Percentiles rank a stretch among this genome's conserved stretches.
phyloP scores from a whole-genome alignment of 1,140 invertebrate species.

The Sitophilus oryzae region DNA sequence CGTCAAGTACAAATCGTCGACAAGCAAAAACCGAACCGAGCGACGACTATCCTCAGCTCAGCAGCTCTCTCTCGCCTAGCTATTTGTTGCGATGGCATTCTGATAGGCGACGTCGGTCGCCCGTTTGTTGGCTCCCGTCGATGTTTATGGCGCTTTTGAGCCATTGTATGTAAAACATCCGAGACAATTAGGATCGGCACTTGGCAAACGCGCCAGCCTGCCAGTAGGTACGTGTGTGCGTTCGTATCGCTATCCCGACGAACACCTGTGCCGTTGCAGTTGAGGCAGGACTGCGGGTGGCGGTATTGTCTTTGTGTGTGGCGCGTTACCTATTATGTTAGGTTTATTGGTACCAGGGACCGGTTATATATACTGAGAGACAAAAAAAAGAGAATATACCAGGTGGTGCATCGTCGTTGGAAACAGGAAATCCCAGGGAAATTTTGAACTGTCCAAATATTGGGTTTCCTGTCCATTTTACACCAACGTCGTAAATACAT shows the following conservation, averaged over 20 bases:
- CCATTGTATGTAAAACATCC: slow-evolving; percentile 16
- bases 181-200: slow-evolving; percentile 13
- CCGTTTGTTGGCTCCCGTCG: neutral
- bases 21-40: neutral
- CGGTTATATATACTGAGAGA: too few species aligned
- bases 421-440: too few species aligned
- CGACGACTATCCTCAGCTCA: too few species aligned
- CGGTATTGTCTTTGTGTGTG: neutral
- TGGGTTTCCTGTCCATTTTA: too few species aligned
- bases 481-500: too few species aligned
- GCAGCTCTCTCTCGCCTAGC: neutral
- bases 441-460: too few species aligned
- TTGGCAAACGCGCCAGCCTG: slow-evolving; percentile 9
- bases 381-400: too few species aligned
- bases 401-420: too few species aligned
- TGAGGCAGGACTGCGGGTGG: neutral
- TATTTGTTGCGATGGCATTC: slow-evolving; percentile 8
- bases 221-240: neutral
- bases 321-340: too few species aligned
- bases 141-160: slow-evolving; percentile 5
- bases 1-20: neutral
- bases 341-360: too few species aligned
- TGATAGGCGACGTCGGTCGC: neutral
- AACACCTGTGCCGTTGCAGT: slow-evolving; percentile 6
- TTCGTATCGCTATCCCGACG: slow-evolving; percentile 1